phyloP scores from a whole-genome alignment of 2,797 vertebrate genomes.

The Epinephelus coioides region DNA sequence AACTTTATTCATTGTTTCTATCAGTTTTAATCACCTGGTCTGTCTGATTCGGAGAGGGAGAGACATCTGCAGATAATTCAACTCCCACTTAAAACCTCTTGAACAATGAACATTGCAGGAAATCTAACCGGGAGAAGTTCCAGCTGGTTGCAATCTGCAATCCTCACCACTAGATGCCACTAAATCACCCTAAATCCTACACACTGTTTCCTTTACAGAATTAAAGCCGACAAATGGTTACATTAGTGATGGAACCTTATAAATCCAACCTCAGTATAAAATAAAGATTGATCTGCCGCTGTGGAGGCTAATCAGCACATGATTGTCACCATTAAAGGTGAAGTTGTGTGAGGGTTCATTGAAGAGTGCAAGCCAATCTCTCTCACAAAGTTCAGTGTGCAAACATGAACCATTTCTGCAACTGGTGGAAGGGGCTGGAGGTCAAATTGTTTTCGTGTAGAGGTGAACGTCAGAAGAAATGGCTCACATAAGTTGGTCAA shows the following conservation, averaged over 20 bases:
- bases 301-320: background rate
- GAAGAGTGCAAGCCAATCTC: constrained; percentile 3
- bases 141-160: too few species aligned
- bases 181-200: too few species aligned
- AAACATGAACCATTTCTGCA: constrained; percentile 11
- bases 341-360: background rate
- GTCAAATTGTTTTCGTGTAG: background rate
- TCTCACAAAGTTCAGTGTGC: constrained; percentile 3
- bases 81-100: too few species aligned
- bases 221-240: background rate
- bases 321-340: constrained; percentile 26
- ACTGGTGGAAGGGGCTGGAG: background rate
- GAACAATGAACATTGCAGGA: too few species aligned
- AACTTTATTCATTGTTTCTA: too few species aligned
- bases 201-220: too few species aligned
- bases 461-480: background rate
- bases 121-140: too few species aligned
- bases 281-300: constrained; percentile 1
- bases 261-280: background rate
- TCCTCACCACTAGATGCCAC: too few species aligned
- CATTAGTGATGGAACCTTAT: background rate
- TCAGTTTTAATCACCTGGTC: too few species aligned
- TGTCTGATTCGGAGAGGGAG: too few species aligned
- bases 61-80: too few species aligned
- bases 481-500: background rate